Evolutionary conservation across 2,888 invertebrate species (phyloP).

Genomic region (Trichopoda pennipes): DNA sequence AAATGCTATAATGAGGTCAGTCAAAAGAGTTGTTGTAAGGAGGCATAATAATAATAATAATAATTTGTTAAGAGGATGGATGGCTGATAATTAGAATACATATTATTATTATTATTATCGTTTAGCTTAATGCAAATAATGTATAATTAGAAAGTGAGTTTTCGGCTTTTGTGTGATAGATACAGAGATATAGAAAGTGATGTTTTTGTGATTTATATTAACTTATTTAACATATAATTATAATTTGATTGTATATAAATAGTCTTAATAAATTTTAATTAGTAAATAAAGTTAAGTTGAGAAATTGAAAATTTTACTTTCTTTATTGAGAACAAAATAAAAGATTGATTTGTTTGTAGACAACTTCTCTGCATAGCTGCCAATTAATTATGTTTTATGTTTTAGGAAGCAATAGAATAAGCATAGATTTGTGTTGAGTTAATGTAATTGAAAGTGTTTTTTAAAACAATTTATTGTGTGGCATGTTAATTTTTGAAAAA

Average conservation of each 20-base stretch:
- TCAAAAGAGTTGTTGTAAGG: constrained; percentile 37
- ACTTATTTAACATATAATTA: neutral
- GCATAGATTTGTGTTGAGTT: too few relatives aligned
- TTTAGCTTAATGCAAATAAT: constrained; percentile 22
- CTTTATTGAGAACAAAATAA: too few relatives aligned
- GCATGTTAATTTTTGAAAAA: too few relatives aligned
- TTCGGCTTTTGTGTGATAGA: neutral
- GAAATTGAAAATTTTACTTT: neutral
- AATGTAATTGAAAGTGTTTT: too few relatives aligned
- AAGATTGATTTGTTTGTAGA: too few relatives aligned
- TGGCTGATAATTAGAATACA: constrained; percentile 23
- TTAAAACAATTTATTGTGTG: too few relatives aligned
- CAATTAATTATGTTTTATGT: too few relatives aligned
- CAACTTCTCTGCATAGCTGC: too few relatives aligned
- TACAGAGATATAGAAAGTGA: neutral
- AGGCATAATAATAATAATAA: constrained; percentile 14
- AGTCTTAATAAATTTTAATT: neutral
- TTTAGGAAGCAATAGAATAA: too few relatives aligned
- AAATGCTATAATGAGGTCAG: constrained; percentile 65
- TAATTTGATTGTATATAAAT: neutral
- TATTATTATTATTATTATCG: constrained; percentile 33
- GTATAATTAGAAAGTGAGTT: constrained; percentile 38
- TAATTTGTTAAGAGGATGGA: constrained; percentile 21
- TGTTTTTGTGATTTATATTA: neutral
- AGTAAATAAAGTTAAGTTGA: too few relatives aligned